Evolutionary conservation across 2,797 vertebrate species (phyloP), one percentile per base, ranked within the genome.

Genomic region (Cyprinella venusta): DNA sequence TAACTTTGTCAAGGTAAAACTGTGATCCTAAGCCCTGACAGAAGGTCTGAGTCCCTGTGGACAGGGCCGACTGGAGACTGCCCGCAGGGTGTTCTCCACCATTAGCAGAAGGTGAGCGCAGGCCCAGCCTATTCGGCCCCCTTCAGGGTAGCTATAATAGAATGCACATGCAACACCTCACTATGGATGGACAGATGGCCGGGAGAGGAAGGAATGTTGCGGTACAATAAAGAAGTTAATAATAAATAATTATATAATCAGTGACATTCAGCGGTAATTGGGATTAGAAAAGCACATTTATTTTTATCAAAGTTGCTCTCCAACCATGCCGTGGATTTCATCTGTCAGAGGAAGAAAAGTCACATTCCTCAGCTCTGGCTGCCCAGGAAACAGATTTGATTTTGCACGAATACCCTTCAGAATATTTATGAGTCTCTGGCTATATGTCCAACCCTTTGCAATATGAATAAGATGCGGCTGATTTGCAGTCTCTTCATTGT

Each of bases 1-100:
- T 88, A 88, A 90, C 81, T 89, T 90, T 89, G 87, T 90, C 89
- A 90, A 89, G 85, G 88, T 91, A 89, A 89, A 81, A 80, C 81
- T 85, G 15, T 76, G 36, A 75, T 84, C 76, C 79, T 81, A 83
- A 85, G 76, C 52, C 50, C 52, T 70, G 85, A 88, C 89, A 89
- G 88, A 89, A 83, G 81, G 84, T 72, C 75, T 24, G 52, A 65
- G 81, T 87, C 87, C 85, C 61, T 64, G 67, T 59, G 80, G 88
- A 84, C 71, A 50, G 18, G 26, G 61, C 85, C 79, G 45, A 88
- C 88, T 76, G 82, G 61, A 74, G 87, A 85, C 76, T 79, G 82
- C 78, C 85, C 52, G 50, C 78, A 69, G 86, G 89, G 86, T 82
- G 81, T 87, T 77, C 69, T 87, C 75, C 40, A 67, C 81, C 80